Conservation (phyloP, 2,113 vertebrate genomes). For the Rhinoderma darwinii region DNA sequence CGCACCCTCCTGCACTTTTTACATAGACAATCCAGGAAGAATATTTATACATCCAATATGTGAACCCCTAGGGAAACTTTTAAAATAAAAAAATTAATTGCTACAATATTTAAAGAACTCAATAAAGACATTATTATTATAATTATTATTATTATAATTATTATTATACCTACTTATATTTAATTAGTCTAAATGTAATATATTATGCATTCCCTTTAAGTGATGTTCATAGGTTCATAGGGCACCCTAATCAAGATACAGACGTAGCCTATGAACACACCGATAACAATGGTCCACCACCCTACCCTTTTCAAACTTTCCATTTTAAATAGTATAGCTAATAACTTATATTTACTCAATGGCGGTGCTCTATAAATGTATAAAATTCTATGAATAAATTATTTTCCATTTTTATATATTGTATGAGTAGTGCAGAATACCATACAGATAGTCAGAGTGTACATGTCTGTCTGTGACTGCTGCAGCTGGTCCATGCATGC, state of each 20-base stretch:
- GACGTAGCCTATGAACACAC: not conserved
- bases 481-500: slow-evolving; percentile 32
- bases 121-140: no score
- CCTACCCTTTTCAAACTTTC: not conserved
- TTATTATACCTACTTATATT: no score
- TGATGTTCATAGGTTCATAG: no score
- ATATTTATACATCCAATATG: no score
- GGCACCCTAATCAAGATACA: no score
- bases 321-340: not conserved
- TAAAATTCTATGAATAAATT: not conserved
- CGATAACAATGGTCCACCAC: not conserved
- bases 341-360: not conserved
- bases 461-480: not conserved
- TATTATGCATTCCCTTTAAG: no score
- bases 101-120: no score
- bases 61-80: no score
- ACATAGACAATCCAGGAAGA: no score
- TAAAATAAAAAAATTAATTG: no score
- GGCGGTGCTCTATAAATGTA: not conserved
- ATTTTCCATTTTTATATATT: not conserved
- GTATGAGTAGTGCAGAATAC: not conserved
- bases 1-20: not conserved
- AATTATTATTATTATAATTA: no score
- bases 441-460: not conserved
- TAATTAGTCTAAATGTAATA: no score